These are phyloP conservation scores for Phyllopteryx taeniolatus DNA, from an alignment of 2,113 vertebrate genomes.

Conservation along the genomic window DNA sequence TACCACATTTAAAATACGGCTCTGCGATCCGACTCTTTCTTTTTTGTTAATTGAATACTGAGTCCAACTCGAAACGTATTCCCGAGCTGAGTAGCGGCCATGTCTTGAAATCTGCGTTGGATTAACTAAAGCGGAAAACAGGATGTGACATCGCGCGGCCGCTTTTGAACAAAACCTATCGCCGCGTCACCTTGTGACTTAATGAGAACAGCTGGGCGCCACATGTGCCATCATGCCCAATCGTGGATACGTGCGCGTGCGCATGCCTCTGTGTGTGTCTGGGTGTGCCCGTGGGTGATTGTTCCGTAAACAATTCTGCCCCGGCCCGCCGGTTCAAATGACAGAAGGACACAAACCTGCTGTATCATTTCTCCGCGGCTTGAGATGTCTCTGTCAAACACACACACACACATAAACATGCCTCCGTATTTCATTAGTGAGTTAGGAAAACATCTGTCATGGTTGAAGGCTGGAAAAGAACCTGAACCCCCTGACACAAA, in stretches of 20 bases:
- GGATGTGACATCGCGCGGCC: conserved; percentile 33
- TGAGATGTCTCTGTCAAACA: conserved; percentile 21
- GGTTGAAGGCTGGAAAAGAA: conserved; percentile 32
- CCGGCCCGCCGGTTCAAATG: conserved; percentile 29
- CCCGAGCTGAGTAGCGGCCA: conserved; percentile 3
- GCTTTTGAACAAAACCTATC: conserved; percentile 22
- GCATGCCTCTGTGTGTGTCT: conserved; percentile 7
- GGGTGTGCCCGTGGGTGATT: conserved; percentile 4
- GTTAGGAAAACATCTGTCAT: conserved; percentile 47
- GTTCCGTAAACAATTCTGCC: conserved; percentile 40
- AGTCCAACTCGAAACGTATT: not conserved
- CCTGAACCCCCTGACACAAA: not conserved
- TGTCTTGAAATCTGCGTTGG: conserved; percentile 35
- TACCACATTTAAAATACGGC: not conserved
- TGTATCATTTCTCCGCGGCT: conserved; percentile 19
- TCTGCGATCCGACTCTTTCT: not conserved
- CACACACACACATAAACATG: conserved; percentile 17
- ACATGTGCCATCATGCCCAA: conserved; percentile 23
- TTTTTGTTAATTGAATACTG: not conserved
- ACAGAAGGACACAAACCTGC: conserved; percentile 36
- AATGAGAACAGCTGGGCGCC: conserved; percentile 47
- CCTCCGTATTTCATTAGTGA: conserved; percentile 23
- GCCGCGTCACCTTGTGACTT: conserved; percentile 30
- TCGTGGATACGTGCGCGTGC: not conserved
- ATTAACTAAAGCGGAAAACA: conserved; percentile 25